Evolutionary conservation across 1,140 invertebrate species (phyloP).

Genomic region (Cotesia vestalis): DNA sequence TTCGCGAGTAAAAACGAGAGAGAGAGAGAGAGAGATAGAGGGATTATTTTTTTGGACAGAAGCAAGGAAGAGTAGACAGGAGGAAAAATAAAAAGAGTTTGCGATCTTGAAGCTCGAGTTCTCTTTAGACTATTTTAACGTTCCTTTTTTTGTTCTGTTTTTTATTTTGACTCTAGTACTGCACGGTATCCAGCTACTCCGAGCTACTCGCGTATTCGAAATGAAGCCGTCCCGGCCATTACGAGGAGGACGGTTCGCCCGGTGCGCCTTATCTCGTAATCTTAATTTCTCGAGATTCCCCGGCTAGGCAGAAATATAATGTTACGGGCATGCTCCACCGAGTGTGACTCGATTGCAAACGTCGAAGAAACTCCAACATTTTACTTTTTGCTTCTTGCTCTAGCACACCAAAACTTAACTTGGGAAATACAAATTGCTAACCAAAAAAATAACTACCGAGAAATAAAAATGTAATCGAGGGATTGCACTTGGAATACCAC

Average conservation of each 20-base stretch:
- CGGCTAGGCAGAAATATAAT: conserved; percentile 47
- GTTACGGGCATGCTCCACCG: conserved; percentile 47
- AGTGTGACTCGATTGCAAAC: conserved; percentile 54
- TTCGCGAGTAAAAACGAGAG: neutral
- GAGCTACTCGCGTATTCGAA: conserved; percentile 40
- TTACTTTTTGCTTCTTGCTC: too few relatives aligned
- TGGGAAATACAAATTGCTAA: conserved; percentile 24
- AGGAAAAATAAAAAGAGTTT: conserved; percentile 12
- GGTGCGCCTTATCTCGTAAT: conserved; percentile 50
- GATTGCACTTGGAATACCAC: too few relatives aligned
- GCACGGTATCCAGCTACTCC: neutral
- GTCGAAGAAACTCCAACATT: conserved; percentile 31
- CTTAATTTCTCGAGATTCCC: conserved; percentile 55
- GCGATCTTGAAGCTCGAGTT: neutral
- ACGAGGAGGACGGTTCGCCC: conserved; percentile 30
- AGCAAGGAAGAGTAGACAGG: neutral
- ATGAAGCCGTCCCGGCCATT: conserved; percentile 48
- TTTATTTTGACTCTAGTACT: neutral
- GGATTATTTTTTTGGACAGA: conserved; percentile 6
- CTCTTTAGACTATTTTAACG: conserved; percentile 22
- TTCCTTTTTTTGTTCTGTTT: too few relatives aligned
- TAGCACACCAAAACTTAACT: neutral
- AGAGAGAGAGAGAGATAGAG: conserved; percentile 6
- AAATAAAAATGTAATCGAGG: conserved; percentile 9
- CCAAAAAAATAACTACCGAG: neutral